Conservation (phyloP, 2,797 vertebrate genomes). For the Darevskia mixta region DNA sequence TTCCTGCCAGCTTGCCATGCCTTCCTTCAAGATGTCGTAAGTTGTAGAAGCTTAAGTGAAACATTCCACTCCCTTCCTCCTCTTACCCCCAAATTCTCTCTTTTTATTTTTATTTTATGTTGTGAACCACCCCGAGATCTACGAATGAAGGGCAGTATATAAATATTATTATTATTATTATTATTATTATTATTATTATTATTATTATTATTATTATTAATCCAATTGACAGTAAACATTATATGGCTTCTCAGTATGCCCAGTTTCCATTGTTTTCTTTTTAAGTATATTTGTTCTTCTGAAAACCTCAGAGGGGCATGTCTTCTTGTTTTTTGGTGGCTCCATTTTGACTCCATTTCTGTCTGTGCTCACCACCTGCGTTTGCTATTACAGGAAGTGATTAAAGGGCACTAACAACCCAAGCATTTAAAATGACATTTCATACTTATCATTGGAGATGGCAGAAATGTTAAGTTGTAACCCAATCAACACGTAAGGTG, state of each 20-base stretch:
- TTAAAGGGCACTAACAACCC: not conserved
- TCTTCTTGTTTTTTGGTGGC: not conserved
- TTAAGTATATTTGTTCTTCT: too few species aligned
- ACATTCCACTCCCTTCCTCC: not conserved
- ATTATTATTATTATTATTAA: too few species aligned
- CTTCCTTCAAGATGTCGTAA: not conserved
- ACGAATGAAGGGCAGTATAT: too few species aligned
- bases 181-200: too few species aligned
- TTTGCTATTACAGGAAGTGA: not conserved
- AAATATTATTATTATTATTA: too few species aligned
- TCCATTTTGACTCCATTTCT: not conserved
- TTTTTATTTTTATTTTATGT: not conserved
- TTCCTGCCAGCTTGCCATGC: not conserved
- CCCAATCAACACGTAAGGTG: not conserved
- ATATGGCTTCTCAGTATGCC: not conserved
- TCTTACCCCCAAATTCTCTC: too few species aligned
- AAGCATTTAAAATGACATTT: not conserved
- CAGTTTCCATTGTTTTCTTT: not conserved
- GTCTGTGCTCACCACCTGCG: not conserved
- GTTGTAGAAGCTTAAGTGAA: not conserved
- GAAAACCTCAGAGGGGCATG: too few species aligned
- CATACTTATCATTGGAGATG: not conserved
- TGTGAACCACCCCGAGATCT: too few species aligned
- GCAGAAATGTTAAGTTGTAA: slow-evolving; percentile 53
- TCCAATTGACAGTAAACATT: not conserved